Evolutionary conservation across 2,113 vertebrate species (phyloP).

Genomic region (Lampris megalopsis): DNA sequence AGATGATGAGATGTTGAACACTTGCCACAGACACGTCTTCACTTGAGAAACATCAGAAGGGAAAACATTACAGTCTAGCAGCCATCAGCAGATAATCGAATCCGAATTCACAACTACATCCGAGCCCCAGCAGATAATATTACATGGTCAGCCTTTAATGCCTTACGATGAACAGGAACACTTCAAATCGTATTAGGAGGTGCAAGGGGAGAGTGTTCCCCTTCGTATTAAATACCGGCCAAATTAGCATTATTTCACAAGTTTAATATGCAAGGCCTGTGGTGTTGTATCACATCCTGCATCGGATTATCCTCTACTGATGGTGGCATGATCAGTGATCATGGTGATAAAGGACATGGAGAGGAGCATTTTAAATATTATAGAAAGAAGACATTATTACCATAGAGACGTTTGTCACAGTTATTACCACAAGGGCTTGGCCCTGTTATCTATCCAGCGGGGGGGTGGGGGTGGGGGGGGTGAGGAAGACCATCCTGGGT

Average conservation of each 20-base stretch:
- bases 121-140: slow-evolving; percentile 53
- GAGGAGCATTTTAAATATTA: background rate
- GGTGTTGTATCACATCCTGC: slow-evolving; percentile 39
- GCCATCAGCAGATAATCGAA: slow-evolving; percentile 64
- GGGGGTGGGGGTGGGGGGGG: background rate
- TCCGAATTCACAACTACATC: slow-evolving; percentile 53
- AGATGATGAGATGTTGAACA: slow-evolving; percentile 30
- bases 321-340: background rate
- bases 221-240: slow-evolving; percentile 49
- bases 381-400: background rate
- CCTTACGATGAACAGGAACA: slow-evolving; percentile 30
- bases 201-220: slow-evolving; percentile 55
- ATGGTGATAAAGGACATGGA: background rate
- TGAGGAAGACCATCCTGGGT: background rate
- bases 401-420: slow-evolving; percentile 7
- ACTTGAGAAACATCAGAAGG: slow-evolving; percentile 54
- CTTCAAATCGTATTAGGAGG: slow-evolving; percentile 43
- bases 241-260: slow-evolving; percentile 52
- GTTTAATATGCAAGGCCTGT: slow-evolving; percentile 31
- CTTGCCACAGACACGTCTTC: slow-evolving; percentile 34
- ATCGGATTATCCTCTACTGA: slow-evolving; percentile 1
- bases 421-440: background rate
- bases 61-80: slow-evolving; percentile 59
- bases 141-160: slow-evolving; percentile 55
- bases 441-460: background rate